Conservation (phyloP, 2,113 vertebrate genomes). For the Oxygymnocypris stewartii region DNA sequence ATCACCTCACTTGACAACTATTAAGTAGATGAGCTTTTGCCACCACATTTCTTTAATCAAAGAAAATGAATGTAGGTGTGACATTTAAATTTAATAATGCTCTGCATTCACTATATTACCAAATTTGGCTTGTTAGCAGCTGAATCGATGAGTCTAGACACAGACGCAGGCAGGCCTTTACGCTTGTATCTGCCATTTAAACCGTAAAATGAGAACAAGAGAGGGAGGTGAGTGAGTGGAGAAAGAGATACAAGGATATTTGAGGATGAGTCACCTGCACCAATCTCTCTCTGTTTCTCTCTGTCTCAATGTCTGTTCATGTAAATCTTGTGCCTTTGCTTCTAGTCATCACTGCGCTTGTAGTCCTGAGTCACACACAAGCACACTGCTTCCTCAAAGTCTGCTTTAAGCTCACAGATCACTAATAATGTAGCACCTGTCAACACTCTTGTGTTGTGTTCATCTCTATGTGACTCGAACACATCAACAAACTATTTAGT, state of each 20-base stretch:
- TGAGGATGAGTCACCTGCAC: slow-evolving; percentile 34
- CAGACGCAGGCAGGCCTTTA: neutral
- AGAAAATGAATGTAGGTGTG: neutral
- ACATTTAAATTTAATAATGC: neutral
- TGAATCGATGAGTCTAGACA: neutral
- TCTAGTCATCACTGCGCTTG: neutral
- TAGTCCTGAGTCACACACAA: slow-evolving; percentile 1
- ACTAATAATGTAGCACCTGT: slow-evolving; percentile 27
- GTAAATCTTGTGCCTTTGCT: slow-evolving; percentile 18
- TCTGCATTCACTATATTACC: neutral
- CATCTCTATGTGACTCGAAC: neutral
- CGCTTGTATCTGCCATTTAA: neutral
- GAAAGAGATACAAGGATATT: neutral
- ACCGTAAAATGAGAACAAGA: neutral
- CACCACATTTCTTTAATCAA: neutral
- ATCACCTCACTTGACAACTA: neutral
- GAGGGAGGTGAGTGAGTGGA: neutral
- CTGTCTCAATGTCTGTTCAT: neutral
- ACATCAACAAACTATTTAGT: neutral
- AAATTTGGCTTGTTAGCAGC: neutral
- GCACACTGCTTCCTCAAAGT: neutral
- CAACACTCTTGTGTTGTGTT: slow-evolving; percentile 19
- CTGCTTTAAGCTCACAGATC: slow-evolving; percentile 35
- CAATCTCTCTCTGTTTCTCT: neutral
- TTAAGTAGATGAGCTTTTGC: neutral